Evolutionary conservation across 2,888 invertebrate genomes (phyloP).

Genomic region (Apotomis capreana): DNA sequence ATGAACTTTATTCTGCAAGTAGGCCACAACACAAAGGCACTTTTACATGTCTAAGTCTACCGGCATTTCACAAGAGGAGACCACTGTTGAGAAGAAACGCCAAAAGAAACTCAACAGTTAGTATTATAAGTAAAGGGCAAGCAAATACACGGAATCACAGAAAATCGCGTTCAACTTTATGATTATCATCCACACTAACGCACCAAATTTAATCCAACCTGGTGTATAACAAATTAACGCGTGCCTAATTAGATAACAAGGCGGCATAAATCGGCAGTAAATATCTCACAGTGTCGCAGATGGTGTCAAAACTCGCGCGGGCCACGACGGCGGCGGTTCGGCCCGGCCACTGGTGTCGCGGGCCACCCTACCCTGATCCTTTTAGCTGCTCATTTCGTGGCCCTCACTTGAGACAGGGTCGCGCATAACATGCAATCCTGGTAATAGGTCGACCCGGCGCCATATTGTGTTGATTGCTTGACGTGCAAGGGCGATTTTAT

Average conservation of each 20-base stretch:
- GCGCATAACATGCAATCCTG: constrained; percentile 67
- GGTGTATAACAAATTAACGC: constrained; percentile 44
- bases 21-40: too few species aligned
- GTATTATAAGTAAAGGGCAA: neutral
- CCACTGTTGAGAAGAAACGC: too few species aligned
- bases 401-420: constrained; percentile 64
- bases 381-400: constrained; percentile 46
- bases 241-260: constrained; percentile 62
- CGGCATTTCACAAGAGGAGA: too few species aligned
- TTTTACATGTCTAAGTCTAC: too few species aligned
- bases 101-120: too few species aligned
- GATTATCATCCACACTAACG: constrained; percentile 31
- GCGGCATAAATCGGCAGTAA: constrained; percentile 70
- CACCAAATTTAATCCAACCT: constrained; percentile 42
- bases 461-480: constrained; percentile 79
- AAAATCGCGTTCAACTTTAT: constrained; percentile 11
- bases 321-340: constrained; percentile 46
- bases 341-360: neutral
- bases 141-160: neutral
- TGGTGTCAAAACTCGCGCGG: constrained; percentile 61
- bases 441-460: constrained; percentile 75
- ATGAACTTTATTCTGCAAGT: too few species aligned
- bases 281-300: constrained; percentile 69
- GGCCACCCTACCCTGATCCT: constrained; percentile 6
- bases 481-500: constrained; percentile 74